A percentile compares a stretch with the other conserved stretches of the same genome.
phyloP scores from a whole-genome alignment of 2,888 invertebrate genomes.

The Cotesia congregata region DNA sequence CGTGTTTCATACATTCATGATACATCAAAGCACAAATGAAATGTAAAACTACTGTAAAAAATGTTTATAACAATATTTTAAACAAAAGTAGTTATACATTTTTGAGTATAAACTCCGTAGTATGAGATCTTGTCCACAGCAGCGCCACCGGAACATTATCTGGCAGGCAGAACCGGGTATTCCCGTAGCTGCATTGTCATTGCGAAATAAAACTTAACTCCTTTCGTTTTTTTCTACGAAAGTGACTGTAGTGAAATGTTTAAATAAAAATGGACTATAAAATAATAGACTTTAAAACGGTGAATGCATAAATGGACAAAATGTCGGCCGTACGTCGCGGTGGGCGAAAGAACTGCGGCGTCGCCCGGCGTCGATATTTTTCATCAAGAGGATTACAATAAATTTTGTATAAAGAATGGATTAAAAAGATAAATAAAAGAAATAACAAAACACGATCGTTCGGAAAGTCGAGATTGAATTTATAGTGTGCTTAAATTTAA shows the following conservation, averaged over 20 bases:
- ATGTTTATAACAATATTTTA: not conserved
- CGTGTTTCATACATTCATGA: not conserved
- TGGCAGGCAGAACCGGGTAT: conserved; percentile 26
- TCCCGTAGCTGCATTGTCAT: conserved; percentile 30
- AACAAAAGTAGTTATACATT: conserved; percentile 27
- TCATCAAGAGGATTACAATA: conserved; percentile 48
- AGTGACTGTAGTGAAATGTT: conserved; percentile 23
- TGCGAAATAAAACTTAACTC: conserved; percentile 32
- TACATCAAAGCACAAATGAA: not conserved
- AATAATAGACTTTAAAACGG: conserved; percentile 46
- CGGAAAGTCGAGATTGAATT: not conserved
- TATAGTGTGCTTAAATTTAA: not conserved
- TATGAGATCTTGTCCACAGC: conserved; percentile 54
- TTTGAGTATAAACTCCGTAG: conserved; percentile 27
- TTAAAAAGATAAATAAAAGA: conserved; percentile 24
- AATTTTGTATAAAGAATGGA: conserved; percentile 42
- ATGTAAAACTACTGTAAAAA: not conserved
- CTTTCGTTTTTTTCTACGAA: conserved; percentile 36
- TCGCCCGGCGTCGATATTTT: conserved; percentile 61
- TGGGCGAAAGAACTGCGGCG: conserved; percentile 70
- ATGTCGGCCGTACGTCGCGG: conserved; percentile 68
- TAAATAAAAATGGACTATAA: conserved; percentile 33
- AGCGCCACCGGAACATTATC: conserved; percentile 41
- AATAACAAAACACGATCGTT: not conserved
- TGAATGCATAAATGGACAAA: conserved; percentile 62